Evolutionary conservation across 2,113 vertebrate species (phyloP).

Genomic region (Bubo scandiacus): DNA sequence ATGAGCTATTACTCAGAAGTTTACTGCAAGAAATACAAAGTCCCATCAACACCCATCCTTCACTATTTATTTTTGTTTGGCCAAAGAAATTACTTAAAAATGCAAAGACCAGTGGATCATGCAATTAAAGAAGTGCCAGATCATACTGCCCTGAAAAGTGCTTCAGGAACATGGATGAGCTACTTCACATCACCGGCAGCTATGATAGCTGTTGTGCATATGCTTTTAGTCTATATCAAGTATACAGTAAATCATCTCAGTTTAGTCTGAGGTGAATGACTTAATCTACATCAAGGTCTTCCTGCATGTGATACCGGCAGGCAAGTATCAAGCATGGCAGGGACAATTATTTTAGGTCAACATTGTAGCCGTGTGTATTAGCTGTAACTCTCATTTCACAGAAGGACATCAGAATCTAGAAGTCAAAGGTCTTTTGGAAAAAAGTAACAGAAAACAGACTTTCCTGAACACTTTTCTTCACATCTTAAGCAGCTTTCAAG

Average conservation of each 20-base stretch:
- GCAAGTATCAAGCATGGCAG: neutral
- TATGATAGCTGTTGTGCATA: fast-evolving
- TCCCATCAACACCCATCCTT: fast-evolving
- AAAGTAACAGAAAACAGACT: neutral
- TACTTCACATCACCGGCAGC: neutral
- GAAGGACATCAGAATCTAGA: neutral
- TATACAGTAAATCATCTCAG: neutral
- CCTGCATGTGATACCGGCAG: neutral
- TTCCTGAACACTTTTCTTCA: neutral
- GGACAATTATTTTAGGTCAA: neutral
- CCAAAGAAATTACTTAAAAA: neutral
- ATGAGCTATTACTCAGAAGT: neutral
- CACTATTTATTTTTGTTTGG: neutral
- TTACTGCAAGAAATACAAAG: neutral
- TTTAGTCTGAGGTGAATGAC: neutral
- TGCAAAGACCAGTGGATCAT: neutral
- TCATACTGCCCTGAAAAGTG: neutral
- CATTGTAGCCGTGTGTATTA: neutral
- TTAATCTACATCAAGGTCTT: neutral
- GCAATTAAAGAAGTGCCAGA: neutral
- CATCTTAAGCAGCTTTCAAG: neutral
- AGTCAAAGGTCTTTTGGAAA: neutral
- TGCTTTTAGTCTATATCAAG: neutral
- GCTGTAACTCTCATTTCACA: neutral
- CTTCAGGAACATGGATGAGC: neutral